Evolutionary conservation across 2,797 vertebrate genomes (phyloP).

Genomic region (Odontamblyopus rebecca): DNA sequence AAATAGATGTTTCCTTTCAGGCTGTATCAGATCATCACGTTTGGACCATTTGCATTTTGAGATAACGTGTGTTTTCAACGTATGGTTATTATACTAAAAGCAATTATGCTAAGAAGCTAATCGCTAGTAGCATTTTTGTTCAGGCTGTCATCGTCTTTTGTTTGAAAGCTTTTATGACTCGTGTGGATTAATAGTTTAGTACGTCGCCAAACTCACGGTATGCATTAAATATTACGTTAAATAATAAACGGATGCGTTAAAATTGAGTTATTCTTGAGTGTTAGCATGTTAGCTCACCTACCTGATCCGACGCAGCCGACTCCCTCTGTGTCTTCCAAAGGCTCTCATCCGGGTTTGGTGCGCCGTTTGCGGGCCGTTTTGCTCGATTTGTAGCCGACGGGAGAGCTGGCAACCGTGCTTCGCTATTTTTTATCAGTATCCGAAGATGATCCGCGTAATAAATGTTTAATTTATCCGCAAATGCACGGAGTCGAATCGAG

Average conservation of each 20-base stretch:
- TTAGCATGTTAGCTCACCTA: slow-evolving; percentile 43
- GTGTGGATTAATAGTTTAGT: neutral
- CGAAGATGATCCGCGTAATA: neutral
- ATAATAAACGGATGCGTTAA: neutral
- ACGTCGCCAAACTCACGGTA: neutral
- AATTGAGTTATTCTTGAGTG: neutral
- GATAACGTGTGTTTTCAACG: neutral
- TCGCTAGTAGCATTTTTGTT: neutral
- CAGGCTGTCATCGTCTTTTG: neutral
- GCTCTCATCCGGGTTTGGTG: slow-evolving; percentile 41
- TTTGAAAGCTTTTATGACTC: neutral
- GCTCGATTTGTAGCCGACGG: neutral
- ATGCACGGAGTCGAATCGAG: neutral
- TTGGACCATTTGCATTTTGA: neutral
- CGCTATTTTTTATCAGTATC: neutral
- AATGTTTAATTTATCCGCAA: slow-evolving; percentile 4
- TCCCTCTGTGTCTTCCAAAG: slow-evolving; percentile 22
- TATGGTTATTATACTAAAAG: neutral
- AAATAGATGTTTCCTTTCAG: neutral
- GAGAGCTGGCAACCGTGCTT: neutral
- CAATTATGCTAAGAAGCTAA: slow-evolving; percentile 18
- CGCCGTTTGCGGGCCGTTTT: slow-evolving; percentile 27
- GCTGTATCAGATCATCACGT: neutral
- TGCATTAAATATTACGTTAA: neutral
- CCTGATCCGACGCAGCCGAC: slow-evolving; percentile 24